Conservation (phyloP, 2,888 invertebrate genomes). For the Kryphioiulus occultus region DNA sequence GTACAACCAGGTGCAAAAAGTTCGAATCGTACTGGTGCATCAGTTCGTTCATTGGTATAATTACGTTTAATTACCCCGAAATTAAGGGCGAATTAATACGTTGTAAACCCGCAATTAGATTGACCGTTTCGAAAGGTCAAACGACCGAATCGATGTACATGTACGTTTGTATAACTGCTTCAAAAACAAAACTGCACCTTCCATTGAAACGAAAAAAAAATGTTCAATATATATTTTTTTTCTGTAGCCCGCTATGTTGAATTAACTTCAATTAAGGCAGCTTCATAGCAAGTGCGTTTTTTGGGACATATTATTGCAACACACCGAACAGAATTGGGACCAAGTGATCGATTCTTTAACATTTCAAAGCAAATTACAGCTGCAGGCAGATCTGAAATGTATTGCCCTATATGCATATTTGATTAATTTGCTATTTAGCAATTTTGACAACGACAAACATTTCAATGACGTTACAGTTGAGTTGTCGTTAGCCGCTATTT, state of each 20-base stretch:
- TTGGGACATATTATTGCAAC: no score
- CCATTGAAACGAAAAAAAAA: neutral
- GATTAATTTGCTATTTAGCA: neutral
- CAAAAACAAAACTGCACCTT: neutral
- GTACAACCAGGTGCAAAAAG: conserved; percentile 20
- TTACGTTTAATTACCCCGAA: neutral
- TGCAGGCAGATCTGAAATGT: no score
- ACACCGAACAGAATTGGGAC: no score
- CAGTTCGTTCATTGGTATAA: neutral
- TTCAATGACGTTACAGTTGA: neutral
- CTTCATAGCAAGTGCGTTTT: no score
- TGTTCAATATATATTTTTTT: no score
- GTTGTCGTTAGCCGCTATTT: neutral
- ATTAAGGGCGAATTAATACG: neutral
- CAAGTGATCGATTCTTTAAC: no score
- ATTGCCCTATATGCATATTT: no score
- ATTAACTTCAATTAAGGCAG: no score
- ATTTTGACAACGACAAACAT: neutral
- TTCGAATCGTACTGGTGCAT: neutral
- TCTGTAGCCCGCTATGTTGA: no score
- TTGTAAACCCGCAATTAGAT: conserved; percentile 7
- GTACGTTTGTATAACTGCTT: neutral
- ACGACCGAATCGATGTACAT: neutral
- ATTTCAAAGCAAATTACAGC: no score
- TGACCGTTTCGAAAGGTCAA: neutral